Base-by-base conservation (phyloP, 2,113 vertebrate genomes). In the Pantherophis guttatus region DNA sequence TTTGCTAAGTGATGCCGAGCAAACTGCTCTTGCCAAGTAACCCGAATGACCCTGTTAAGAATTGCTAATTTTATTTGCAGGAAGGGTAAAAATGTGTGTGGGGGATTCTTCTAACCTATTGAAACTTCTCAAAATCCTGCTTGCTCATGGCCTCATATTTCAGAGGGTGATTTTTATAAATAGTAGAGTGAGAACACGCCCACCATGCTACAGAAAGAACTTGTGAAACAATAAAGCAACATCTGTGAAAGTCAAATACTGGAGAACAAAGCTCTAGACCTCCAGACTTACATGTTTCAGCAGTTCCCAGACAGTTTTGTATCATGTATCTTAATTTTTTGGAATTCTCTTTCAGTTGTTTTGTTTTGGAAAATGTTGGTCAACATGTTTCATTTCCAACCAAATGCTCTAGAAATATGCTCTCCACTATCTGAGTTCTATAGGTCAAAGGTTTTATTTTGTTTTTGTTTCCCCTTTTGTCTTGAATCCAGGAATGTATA, bases 221-320 rank as follows among this genome's bases (percentile, higher is more conserved):
- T 87, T 90, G 48, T 93, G 89, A 94, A 94, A 94, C 0, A 93
- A 57, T 21, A 48, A 39, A 52, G 90, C 39, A 53, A 85, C 24
- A 90, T 89, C 88, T 93, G 92, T 91, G 91, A 91, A 95, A 92
- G 7, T 92, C 53, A 95, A 94, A 93, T 86, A 94, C 44, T 89
- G 48, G 91, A 5, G 65, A 95, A 93, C 9, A 86, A 95, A 93
- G 33, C 75, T 86, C 13, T 55, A 24, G 91, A 24, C 10, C 17
- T 94, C 92, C 75, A 94, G 91, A 91, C 2, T n/a, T 89, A 91
- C 52, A 90, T 89, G 93, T 58, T 44, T 88, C 52, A 94, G 17
- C 87, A 92, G 62, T 86, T 90, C 5, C 70, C 94, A 93, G 65
- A n/a, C 24, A 91, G 33, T 48, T 93, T 92, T 93, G 62, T 0